Base-by-base conservation (phyloP, 2,797 vertebrate species). In the Gouania willdenowi region DNA sequence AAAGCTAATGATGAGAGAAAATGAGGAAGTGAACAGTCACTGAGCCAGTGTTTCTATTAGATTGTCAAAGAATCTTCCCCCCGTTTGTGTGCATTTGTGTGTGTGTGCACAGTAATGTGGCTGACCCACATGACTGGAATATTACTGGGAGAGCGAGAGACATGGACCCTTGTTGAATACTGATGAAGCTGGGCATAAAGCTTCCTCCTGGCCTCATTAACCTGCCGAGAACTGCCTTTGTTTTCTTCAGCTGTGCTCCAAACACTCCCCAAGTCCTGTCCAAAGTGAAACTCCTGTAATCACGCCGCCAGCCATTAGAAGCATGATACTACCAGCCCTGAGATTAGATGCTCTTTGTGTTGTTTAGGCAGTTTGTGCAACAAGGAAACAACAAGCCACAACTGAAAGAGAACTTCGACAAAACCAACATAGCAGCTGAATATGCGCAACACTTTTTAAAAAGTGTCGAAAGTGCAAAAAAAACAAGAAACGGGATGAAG, bases 181-280 rank as follows among this genome's bases (percentile, higher is more conserved):
- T 80, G 74, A 84, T 81, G 68, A 69, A 56, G 59, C 49, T 18
- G 19, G 5, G 43, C 71, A 77, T 70, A 78, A 78, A 82, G 65
- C 69, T 65, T 68, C 62, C 56, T 82, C 70, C 66, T 66, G 77
- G 77, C 75, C 77, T 82, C 81, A 87, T 88, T 88, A 86, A 88
- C 84, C 87, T 85, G 80, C 71, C 60, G 35, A 55, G 61, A 47
- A 43, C 50, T 6, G 38, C 58, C 74, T 84, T 85, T 70, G 56
- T 65, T 75, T 71, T 57, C 49, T 53, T 40, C 65, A 11, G 51
- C 40, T 53, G 17, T 16, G 41, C 34, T 50, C 49, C 53, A 49
- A 58, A 69, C 40, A 16, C 26, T 24, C 31, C 43, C 42, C 46
- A 29, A 37, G 44, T 57, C 61, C 61, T 45, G 41, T 65, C 40